These are phyloP conservation scores for Halictus quadricinctus DNA, from an alignment of 2,888 invertebrate genomes.

Conservation along the genomic window DNA sequence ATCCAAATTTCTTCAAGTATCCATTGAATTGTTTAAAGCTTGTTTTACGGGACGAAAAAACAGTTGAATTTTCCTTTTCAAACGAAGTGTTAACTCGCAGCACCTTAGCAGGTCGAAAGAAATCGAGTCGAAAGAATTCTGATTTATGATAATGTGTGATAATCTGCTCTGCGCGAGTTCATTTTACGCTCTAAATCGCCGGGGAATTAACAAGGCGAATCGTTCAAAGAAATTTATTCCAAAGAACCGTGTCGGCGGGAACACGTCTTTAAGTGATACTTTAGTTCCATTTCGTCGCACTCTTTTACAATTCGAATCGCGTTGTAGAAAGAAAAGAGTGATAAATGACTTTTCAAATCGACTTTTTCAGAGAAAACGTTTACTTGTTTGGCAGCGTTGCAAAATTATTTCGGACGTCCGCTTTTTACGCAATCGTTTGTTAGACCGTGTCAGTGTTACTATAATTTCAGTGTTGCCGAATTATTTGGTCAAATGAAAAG, in stretches of 20 bases:
- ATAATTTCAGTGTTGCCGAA: no score
- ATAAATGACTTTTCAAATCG: neutral
- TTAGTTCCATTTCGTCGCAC: neutral
- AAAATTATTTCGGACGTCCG: neutral
- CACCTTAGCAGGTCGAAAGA: neutral
- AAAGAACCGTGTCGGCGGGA: neutral
- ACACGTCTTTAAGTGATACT: neutral
- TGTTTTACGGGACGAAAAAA: neutral
- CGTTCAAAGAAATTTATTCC: neutral
- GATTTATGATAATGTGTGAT: constrained; percentile 10
- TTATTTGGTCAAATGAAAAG: no score
- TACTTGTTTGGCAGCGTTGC: neutral
- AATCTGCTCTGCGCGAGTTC: neutral
- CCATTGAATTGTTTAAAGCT: neutral
- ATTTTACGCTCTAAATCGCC: constrained; percentile 44
- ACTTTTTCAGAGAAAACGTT: neutral
- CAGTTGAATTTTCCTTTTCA: neutral
- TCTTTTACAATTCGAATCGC: neutral
- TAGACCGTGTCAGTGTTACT: neutral
- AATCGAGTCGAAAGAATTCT: constrained; percentile 2
- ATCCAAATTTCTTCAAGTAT: neutral
- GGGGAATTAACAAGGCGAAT: neutral
- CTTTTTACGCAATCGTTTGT: neutral
- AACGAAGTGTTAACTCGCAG: neutral
- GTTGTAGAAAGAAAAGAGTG: neutral